These are phyloP conservation scores for Lepidochitona cinerea DNA, from an alignment of 2,888 invertebrate species.

Conservation along the genomic window DNA sequence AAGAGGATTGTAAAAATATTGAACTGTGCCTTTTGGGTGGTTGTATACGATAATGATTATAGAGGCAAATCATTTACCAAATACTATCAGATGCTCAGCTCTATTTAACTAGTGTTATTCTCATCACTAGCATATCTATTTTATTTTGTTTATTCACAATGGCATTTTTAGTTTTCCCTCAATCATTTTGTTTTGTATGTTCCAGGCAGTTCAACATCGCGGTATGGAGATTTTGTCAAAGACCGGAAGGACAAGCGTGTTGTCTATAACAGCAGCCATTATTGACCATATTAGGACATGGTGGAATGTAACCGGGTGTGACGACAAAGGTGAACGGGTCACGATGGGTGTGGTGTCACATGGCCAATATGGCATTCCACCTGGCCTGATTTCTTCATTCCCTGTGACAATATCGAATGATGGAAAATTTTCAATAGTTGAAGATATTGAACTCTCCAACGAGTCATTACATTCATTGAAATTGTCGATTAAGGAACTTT, in stretches of 20 bases:
- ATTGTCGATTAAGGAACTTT: neutral
- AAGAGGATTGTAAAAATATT: too few species aligned
- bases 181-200: too few species aligned
- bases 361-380: slow-evolving; percentile 92
- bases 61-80: too few species aligned
- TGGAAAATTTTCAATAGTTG: slow-evolving; percentile 86
- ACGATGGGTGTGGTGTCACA: slow-evolving; percentile 98
- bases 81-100: too few species aligned
- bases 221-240: neutral
- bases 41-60: too few species aligned
- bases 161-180: too few species aligned
- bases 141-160: too few species aligned
- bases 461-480: neutral
- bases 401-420: slow-evolving; percentile 84
- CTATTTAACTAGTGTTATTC: too few species aligned
- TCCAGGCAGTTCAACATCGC: neutral
- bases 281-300: neutral
- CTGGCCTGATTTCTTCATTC: slow-evolving; percentile 93
- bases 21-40: too few species aligned
- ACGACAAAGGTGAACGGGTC: slow-evolving; percentile 72
- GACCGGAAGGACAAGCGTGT: neutral
- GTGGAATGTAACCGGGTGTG: neutral
- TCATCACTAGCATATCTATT: too few species aligned
- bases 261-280: neutral
- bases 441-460: slow-evolving; percentile 79